Evolutionary conservation across 1,140 invertebrate species (phyloP).

Genomic region (Colletes gigas): DNA sequence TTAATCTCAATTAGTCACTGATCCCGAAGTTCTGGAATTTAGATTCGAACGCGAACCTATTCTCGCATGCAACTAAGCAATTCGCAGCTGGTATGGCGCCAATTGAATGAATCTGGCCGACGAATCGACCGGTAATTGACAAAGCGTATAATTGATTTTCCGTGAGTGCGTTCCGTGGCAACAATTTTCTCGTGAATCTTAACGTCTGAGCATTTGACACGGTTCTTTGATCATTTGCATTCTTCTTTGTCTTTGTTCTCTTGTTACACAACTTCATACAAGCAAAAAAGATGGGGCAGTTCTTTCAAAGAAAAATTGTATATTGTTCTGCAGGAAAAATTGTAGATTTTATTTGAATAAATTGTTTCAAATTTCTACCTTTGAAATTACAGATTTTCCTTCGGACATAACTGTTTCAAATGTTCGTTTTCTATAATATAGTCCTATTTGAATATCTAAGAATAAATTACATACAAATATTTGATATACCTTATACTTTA

Average conservation of each 20-base stretch:
- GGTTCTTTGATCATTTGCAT: too few relatives aligned
- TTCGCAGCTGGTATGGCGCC: constrained; percentile 19
- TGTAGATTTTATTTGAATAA: neutral
- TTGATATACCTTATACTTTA: too few relatives aligned
- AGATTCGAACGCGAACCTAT: constrained; percentile 25
- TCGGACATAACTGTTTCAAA: neutral
- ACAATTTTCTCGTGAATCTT: neutral
- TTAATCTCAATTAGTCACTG: constrained; percentile 62
- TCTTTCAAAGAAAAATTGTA: neutral
- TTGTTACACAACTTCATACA: too few relatives aligned
- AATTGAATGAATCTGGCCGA: constrained; percentile 8
- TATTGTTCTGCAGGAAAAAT: neutral
- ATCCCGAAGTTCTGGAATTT: constrained; percentile 52
- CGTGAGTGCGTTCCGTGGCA: neutral
- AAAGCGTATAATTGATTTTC: neutral
- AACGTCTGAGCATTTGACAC: neutral
- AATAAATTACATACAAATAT: too few relatives aligned
- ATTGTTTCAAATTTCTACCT: neutral
- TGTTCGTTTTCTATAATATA: neutral
- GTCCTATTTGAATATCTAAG: too few relatives aligned
- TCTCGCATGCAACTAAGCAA: constrained; percentile 7
- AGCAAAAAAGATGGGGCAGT: too few relatives aligned
- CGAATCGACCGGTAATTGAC: neutral
- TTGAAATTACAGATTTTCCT: neutral
- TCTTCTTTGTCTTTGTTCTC: too few relatives aligned